Conservation (phyloP, 1,140 invertebrate genomes). For the Phymorhynchus buccinoides region DNA sequence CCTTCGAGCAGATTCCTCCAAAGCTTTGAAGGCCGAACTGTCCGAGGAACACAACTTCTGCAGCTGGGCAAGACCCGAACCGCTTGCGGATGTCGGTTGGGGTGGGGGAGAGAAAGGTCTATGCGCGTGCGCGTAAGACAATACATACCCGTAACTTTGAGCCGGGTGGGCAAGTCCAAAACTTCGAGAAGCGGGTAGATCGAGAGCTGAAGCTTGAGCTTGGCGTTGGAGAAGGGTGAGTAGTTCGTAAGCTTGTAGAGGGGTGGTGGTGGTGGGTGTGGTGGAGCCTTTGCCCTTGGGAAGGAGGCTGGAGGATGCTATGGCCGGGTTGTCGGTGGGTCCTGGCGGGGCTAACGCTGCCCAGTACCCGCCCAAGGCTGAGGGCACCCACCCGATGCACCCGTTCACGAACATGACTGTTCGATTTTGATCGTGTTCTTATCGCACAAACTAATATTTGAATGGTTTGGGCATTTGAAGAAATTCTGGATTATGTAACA, state of each 20-base stretch:
- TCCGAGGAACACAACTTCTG: slow-evolving; percentile 59
- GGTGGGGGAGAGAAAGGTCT: slow-evolving; percentile 33
- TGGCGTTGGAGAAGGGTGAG: slow-evolving; percentile 32
- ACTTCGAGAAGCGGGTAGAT: background rate
- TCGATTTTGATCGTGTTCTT: no score
- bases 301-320: background rate
- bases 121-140: slow-evolving; percentile 34
- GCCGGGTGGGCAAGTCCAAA: slow-evolving; percentile 4
- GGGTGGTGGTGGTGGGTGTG: no score
- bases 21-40: slow-evolving; percentile 50
- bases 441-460: background rate
- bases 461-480: no score
- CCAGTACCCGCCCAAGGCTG: slow-evolving; percentile 32
- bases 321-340: background rate
- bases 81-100: slow-evolving; percentile 39
- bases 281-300: background rate
- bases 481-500: no score
- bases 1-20: slow-evolving; percentile 12
- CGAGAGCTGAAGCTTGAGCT: slow-evolving; percentile 25
- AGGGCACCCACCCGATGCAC: slow-evolving; percentile 31
- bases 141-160: slow-evolving; percentile 31
- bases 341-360: background rate
- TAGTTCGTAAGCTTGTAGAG: slow-evolving; percentile 19
- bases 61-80: slow-evolving; percentile 54
- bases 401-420: slow-evolving; percentile 32